Base-by-base conservation (phyloP, 1,140 invertebrate species). In the Antheraea mylitta region DNA sequence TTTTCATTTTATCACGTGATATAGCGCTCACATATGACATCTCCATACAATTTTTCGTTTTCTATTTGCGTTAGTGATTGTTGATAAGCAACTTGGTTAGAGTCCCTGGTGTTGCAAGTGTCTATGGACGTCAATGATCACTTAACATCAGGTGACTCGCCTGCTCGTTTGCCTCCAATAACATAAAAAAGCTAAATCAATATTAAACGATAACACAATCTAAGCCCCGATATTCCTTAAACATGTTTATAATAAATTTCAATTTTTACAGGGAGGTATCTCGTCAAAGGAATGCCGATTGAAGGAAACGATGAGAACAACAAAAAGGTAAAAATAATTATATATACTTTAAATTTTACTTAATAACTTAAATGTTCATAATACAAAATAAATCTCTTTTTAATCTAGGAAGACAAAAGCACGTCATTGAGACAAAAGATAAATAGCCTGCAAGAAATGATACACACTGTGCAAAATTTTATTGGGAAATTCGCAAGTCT, bases 401-500 rank as follows among this genome's bases (percentile, higher is more conserved):
- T 66, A 30, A 42, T 64, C 70, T 18, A 91, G 89, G 86, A 88
- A 59, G 82, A 87, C 16, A 87, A 84, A 76, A 82, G 75, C 42
- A 68, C 79, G 19, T 78, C 86, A 7, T 65, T 89, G 18, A 76
- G 82, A 71, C 83, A 89, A 78, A 90, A 82, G 79, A 73, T 91
- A 68, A 79, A 85, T n/a, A 82, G 76, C 18, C 77, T 98, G 48
- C 98, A 99, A 88, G 98, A 99, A 87, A 97, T 98, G 62, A 96
- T 97, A 53, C 95, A 97, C 90, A 95, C 95, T 11, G 97, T 99
- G 6, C 98, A 99, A 92, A 98, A 98, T 81, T 95, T 95, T n/a
- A 96, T 99, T 67, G 98, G 98, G 58, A 96, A 96, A 82, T 94
- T 99, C 76, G 98, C 98, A 6, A 97, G 96, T 36, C 91, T 98